Percentiles rank a stretch among this genome's conserved stretches.
Conservation (phyloP, 2,888 invertebrate species). For the Julus scanicus region DNA sequence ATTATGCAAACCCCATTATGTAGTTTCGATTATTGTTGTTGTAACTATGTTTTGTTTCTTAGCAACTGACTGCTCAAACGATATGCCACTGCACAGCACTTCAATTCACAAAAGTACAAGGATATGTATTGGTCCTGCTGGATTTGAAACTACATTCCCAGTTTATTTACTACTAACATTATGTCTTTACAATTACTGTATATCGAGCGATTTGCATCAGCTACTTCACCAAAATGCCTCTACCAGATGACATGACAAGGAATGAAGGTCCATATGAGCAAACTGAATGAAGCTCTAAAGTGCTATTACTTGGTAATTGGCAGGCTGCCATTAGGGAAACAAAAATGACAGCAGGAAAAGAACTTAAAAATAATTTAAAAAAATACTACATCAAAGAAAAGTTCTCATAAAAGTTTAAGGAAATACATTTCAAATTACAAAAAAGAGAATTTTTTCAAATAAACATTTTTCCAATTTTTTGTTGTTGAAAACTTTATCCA, state of each 20-base stretch:
- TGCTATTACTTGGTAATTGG: not conserved
- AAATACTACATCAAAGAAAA: no score
- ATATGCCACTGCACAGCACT: not conserved
- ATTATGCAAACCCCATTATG: no score
- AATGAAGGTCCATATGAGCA: not conserved
- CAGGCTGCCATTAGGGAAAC: not conserved
- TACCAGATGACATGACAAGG: not conserved
- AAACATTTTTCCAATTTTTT: not conserved
- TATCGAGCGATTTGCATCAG: conserved; percentile 8
- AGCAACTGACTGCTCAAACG: not conserved
- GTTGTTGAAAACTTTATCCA: not conserved
- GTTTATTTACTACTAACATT: not conserved
- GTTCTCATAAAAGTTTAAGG: not conserved
- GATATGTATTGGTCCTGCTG: not conserved
- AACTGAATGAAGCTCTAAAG: not conserved
- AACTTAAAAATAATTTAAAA: not conserved
- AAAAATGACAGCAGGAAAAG: not conserved
- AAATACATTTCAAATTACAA: not conserved
- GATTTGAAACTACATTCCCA: not conserved
- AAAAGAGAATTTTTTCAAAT: not conserved
- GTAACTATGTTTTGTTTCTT: not conserved
- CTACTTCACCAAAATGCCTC: not conserved
- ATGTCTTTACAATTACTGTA: not conserved
- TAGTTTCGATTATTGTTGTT: no score
- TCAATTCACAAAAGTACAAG: not conserved